Conservation (phyloP, 2,113 vertebrate genomes). For the Actenoides lindsayi region DNA sequence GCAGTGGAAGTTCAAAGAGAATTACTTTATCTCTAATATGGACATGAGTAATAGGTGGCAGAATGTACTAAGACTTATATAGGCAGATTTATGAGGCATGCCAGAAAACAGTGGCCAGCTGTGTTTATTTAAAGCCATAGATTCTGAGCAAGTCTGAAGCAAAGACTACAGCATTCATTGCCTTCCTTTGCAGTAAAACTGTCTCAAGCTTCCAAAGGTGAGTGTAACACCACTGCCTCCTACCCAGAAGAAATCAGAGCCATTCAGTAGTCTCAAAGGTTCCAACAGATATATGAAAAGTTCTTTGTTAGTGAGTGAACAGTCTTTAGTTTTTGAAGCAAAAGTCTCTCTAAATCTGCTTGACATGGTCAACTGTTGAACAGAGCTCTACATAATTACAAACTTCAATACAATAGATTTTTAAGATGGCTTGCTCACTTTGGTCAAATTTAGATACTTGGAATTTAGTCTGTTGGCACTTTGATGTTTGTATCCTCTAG, state of each 20-base stretch:
- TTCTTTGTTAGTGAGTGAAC: background rate
- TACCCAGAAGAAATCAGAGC: background rate
- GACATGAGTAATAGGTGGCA: slow-evolving; percentile 68
- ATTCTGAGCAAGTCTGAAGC: slow-evolving; percentile 6
- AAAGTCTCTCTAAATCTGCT: background rate
- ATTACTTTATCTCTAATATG: slow-evolving; percentile 64
- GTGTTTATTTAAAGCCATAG: slow-evolving; percentile 56
- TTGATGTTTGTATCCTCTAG: slow-evolving; percentile 8
- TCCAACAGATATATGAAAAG: background rate
- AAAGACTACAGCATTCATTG: slow-evolving; percentile 19
- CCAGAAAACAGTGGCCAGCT: slow-evolving; percentile 30
- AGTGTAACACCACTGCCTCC: background rate
- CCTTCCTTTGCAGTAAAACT: slow-evolving; percentile 22
- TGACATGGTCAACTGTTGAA: background rate
- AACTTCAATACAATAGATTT: background rate
- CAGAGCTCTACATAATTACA: background rate
- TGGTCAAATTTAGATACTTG: background rate
- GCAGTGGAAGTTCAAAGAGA: slow-evolving; percentile 44
- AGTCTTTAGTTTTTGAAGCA: background rate
- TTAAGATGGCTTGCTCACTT: background rate
- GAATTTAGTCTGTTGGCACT: background rate
- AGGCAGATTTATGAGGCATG: slow-evolving; percentile 66
- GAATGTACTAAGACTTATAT: slow-evolving; percentile 63
- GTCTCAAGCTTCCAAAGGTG: background rate
- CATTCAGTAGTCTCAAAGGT: background rate